phyloP scores from a whole-genome alignment of 2,888 invertebrate genomes.

The Prosopocoilus inquinatus region DNA sequence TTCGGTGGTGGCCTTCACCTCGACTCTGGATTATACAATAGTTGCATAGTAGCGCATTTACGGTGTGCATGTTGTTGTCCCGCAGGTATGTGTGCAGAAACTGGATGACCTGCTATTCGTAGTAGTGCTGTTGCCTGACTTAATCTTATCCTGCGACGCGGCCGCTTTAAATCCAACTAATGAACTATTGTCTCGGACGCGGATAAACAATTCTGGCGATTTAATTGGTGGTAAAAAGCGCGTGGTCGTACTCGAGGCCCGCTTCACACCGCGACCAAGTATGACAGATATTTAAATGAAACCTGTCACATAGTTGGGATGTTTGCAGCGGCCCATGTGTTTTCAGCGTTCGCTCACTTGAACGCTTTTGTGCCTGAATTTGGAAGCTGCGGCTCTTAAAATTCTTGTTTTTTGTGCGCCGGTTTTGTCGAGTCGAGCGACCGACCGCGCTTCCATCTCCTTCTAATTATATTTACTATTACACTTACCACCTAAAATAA shows the following conservation, averaged over 20 bases:
- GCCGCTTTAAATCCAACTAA: slow-evolving; percentile 18
- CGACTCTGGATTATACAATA: slow-evolving; percentile 28
- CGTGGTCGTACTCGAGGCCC: slow-evolving; percentile 9
- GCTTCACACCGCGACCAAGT: slow-evolving; percentile 23
- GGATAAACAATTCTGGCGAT: slow-evolving; percentile 20
- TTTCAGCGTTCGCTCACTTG: slow-evolving; percentile 23
- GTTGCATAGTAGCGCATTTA: slow-evolving; percentile 33
- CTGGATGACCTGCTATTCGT: slow-evolving; percentile 22
- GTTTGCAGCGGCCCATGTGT: slow-evolving; percentile 35
- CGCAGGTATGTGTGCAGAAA: slow-evolving; percentile 35
- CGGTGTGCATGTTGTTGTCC: slow-evolving; percentile 30
- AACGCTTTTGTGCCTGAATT: slow-evolving; percentile 33
- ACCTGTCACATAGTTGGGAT: slow-evolving; percentile 42
- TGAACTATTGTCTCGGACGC: slow-evolving; percentile 17
- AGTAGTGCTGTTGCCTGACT: slow-evolving; percentile 12
- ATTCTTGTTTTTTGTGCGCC: slow-evolving; percentile 35
- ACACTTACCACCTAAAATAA: slow-evolving; percentile 3
- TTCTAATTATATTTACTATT: not conserved
- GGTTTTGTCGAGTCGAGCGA: slow-evolving; percentile 23
- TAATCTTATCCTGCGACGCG: slow-evolving; percentile 5
- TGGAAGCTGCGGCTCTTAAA: slow-evolving; percentile 33
- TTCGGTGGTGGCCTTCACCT: slow-evolving; percentile 1
- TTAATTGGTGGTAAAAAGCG: slow-evolving; percentile 19
- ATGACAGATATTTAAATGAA: slow-evolving; percentile 38
- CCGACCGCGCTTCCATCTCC: slow-evolving; percentile 14